Evolutionary conservation across 1,140 invertebrate genomes (phyloP), one percentile per base, ranked within the genome.

Genomic region (Anastrepha obliqua): DNA sequence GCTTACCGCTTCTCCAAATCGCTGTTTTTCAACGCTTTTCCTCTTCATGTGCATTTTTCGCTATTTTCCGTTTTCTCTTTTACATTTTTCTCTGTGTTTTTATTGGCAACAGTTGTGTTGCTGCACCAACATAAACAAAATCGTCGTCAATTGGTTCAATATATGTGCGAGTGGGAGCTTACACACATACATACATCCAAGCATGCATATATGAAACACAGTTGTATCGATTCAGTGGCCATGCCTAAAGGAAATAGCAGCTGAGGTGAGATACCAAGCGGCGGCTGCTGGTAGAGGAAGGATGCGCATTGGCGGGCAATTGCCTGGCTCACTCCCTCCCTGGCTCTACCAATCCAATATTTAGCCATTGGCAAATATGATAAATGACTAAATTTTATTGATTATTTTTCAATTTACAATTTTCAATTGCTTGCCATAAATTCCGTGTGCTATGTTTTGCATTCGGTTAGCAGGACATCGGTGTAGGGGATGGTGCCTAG

Each of bases 351-450:
- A n/a, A 81, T 17, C 74, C 74, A 20, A 5, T 44, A 42, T 62
- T 62, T 17, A 13, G 47, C 47, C 47, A 81, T 81, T 81, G 74
- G 74, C 74, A 81, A 81, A 81, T 81, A 81, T 81, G 74, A 81
- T 81, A 81, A 81, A 81, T 81, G 74, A 81, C 74, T 81, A 81
- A 81, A 81, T 81, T 81, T 51, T 81, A 81, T 81, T 81, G 74
- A 81, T 58, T 81, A 81, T 81, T 81, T 81, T 81, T 81, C 74
- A 81, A 81, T 81, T 81, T 81, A 55, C 74, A 81, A 81, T 55
- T 51, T 51, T 81, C 74, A 81, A 81, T 81, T 81, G 74, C 74
- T 81, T 81, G 74, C 74, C 47, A 81, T 81, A 81, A 81, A 81
- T 55, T 55, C 74, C 47, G 55, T 81, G 51, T 55, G 74, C 44